Evolutionary conservation across 2,797 vertebrate genomes (phyloP).

Genomic region (Tinamus major): DNA sequence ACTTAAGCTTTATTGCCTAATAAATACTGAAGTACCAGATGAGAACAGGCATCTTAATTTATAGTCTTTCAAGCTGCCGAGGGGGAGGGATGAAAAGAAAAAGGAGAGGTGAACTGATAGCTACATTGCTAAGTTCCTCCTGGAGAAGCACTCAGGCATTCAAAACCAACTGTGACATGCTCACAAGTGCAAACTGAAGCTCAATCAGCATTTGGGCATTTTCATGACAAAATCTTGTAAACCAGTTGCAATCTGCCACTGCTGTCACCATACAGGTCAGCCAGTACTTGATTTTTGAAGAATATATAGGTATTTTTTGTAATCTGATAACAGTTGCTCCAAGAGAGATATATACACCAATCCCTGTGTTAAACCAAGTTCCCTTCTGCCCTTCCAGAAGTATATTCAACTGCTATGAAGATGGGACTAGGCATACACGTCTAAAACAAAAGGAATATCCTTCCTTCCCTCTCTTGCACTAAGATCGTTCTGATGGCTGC

Average conservation of each 20-base stretch:
- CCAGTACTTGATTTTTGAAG: neutral
- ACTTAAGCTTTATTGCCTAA: neutral
- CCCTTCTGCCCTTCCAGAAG: neutral
- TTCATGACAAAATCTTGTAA: neutral
- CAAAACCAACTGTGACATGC: neutral
- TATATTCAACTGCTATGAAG: neutral
- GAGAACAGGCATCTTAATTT: neutral
- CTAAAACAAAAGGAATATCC: neutral
- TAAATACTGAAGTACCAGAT: neutral
- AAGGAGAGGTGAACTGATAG: rapidly evolving
- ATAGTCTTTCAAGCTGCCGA: neutral
- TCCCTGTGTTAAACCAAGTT: neutral
- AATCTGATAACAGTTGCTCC: neutral
- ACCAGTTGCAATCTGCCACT: neutral
- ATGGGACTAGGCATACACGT: neutral
- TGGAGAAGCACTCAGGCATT: neutral
- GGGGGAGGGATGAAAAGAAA: too few species aligned
- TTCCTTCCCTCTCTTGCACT: neutral
- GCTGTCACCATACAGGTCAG: neutral
- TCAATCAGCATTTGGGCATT: neutral
- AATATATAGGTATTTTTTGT: neutral
- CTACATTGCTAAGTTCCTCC: neutral
- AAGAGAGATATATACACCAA: neutral
- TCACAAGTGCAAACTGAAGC: neutral
- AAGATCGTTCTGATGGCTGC: neutral